A percentile compares a stretch with the other conserved stretches of the same genome.
Evolutionary conservation across 2,113 vertebrate genomes (phyloP).

Genomic region (Strix uralensis): DNA sequence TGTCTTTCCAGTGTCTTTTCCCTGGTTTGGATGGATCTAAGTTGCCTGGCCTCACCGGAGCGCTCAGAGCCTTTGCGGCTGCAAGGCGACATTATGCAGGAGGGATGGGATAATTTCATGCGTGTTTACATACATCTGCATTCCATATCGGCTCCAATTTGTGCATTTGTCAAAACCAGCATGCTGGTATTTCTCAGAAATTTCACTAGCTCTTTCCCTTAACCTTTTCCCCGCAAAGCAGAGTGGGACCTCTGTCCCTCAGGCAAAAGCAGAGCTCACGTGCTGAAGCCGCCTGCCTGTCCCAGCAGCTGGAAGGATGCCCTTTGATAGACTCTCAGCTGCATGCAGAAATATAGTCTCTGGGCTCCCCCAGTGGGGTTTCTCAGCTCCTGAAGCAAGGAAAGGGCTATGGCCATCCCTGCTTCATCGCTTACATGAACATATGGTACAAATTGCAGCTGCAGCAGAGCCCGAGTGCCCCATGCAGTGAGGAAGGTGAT

Average conservation of each 20-base stretch:
- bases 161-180: constrained; percentile 61
- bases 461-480: background rate
- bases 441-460: background rate
- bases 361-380: background rate
- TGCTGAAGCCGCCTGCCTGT: background rate
- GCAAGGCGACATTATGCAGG: background rate
- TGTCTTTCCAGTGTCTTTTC: background rate
- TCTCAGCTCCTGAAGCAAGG: background rate
- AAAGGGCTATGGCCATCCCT: background rate
- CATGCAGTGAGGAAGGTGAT: background rate
- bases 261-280: background rate
- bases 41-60: background rate
- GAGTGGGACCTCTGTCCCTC: background rate
- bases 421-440: background rate
- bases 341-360: background rate
- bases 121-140: constrained; percentile 68
- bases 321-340: background rate
- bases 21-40: background rate
- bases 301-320: background rate
- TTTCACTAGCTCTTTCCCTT: constrained; percentile 6
- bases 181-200: constrained; percentile 41
- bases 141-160: constrained; percentile 49
- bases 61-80: background rate
- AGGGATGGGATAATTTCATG: constrained; percentile 53
- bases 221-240: constrained; percentile 8